phyloP scores from a whole-genome alignment of 1,140 invertebrate genomes.

The Dendroctonus ponderosae region DNA sequence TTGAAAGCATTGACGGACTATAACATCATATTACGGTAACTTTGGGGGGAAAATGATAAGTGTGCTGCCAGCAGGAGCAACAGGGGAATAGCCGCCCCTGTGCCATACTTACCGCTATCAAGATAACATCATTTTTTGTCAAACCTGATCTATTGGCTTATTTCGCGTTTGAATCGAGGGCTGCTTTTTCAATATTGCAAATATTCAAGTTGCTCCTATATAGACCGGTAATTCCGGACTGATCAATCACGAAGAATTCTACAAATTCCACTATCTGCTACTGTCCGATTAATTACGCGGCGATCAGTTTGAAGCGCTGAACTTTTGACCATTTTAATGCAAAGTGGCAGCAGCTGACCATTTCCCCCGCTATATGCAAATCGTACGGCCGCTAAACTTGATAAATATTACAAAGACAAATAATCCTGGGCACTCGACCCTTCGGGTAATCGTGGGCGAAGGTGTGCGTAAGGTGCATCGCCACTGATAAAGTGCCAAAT shows the following conservation, averaged over 20 bases:
- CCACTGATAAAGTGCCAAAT: conserved; percentile 12
- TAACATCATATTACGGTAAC: conserved; percentile 48
- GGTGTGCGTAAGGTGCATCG: conserved; percentile 17
- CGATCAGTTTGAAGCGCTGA: too few relatives aligned
- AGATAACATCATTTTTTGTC: conserved; percentile 37
- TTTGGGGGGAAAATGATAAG: conserved; percentile 46
- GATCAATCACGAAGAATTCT: too few relatives aligned
- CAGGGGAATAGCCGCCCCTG: conserved; percentile 39
- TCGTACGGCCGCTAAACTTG: conserved; percentile 7
- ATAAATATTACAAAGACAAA: conserved; percentile 26
- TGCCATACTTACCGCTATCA: conserved; percentile 35
- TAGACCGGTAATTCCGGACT: too few relatives aligned
- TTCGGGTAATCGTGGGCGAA: conserved; percentile 21
- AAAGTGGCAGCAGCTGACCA: too few relatives aligned
- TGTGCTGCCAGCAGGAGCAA: conserved; percentile 42
- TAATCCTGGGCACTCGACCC: conserved; percentile 4
- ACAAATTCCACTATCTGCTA: too few relatives aligned
- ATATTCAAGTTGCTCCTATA: too few relatives aligned
- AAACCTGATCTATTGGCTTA: conserved; percentile 21
- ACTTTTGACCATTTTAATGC: too few relatives aligned
- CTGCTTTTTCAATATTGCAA: too few relatives aligned
- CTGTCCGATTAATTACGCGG: too few relatives aligned
- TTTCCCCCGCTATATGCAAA: conserved; percentile 9
- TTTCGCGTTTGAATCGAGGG: neutral
- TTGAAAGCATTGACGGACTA: conserved; percentile 47